These are phyloP conservation scores for Aphelenchoides besseyi DNA, from an alignment of 1,140 invertebrate genomes.

Conservation along the genomic window DNA sequence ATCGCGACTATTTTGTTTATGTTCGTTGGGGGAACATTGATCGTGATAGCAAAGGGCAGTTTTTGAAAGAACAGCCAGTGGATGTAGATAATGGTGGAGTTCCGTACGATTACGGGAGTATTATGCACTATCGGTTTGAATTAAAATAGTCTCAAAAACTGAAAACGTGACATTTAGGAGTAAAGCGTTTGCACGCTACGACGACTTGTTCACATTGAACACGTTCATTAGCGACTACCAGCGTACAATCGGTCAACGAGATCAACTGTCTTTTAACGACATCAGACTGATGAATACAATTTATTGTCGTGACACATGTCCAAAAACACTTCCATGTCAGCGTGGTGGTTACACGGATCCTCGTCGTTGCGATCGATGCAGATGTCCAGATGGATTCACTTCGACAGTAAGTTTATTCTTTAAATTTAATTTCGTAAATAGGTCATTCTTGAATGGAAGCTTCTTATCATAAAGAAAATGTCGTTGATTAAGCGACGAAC, in stretches of 20 bases:
- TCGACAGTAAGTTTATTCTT: slow-evolving; percentile 33
- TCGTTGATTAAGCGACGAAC: too few species aligned
- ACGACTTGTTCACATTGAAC: slow-evolving; percentile 61
- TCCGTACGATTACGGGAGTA: slow-evolving; percentile 57
- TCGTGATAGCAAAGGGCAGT: slow-evolving; percentile 60
- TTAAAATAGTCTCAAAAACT: not conserved
- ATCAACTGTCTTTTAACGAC: slow-evolving; percentile 63
- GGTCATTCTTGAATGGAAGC: too few species aligned
- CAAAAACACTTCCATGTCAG: slow-evolving; percentile 55
- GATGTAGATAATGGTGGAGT: slow-evolving; percentile 62
- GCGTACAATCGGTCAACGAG: slow-evolving; percentile 58
- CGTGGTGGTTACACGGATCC: slow-evolving; percentile 61
- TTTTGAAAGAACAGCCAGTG: slow-evolving; percentile 61
- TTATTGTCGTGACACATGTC: slow-evolving; percentile 55
- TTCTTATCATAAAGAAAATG: too few species aligned
- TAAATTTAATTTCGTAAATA: too few species aligned
- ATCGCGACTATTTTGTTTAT: slow-evolving; percentile 53
- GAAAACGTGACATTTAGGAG: slow-evolving; percentile 43
- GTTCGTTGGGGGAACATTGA: slow-evolving; percentile 61
- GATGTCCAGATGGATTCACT: slow-evolving; percentile 62
- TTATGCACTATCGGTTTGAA: slow-evolving; percentile 59
- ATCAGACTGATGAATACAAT: slow-evolving; percentile 62
- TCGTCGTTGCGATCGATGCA: slow-evolving; percentile 56
- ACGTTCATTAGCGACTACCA: slow-evolving; percentile 61
- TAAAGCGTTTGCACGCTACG: slow-evolving; percentile 60